Base-by-base conservation (phyloP, 2,113 vertebrate species). In the Holacanthus passer region DNA sequence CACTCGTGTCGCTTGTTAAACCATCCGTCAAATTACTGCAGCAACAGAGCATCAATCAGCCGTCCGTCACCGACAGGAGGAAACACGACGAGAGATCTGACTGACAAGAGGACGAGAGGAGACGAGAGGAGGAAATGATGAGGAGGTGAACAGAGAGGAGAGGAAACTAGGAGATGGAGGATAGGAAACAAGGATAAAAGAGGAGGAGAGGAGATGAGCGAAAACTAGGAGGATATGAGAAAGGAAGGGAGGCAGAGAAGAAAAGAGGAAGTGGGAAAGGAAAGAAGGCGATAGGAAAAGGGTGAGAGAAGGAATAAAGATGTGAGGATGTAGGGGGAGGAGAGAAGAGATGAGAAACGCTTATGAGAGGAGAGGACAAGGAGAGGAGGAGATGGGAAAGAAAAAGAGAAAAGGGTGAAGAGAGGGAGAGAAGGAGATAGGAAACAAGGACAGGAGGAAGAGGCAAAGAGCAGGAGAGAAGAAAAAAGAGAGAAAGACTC, bases 1-100 rank as follows among this genome's bases (percentile, higher is more conserved):
- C n/a, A 27, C 24, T 75, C 20, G 2, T n/a, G 31, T 58, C 29
- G 8, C 32, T 35, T 22, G 70, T 52, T 59, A 69, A 82, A 70
- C 63, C 63, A 79, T 82, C 89, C 67, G 56, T 84, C 84, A 84
- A 80, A 82, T 80, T 37, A 74, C 82, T 12, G 67, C 52, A 69
- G 72, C 41, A 80, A 79, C 77, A 19, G 64, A n/a, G 43, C 80
- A 80, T 85, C 79, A 73, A 78, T 78, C 73, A 63, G 6, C 53
- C 56, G 52, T 81, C 82, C 82, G 73, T 76, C 86, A 85, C 73
- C 52, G 5, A 27, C 8, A 45, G 4, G 48, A 47, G 29, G 9
- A 13, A 17, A 62, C 29, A 43, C 17, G 14, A 19, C 47, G 35
- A 64, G 67, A 72, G 74, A 58, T 66, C 13, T 48, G 70, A 68